Percentiles rank a stretch among this genome's conserved stretches.
These are phyloP conservation scores for Mimas tiliae DNA, from an alignment of 2,888 invertebrate species.

Conservation along the genomic window DNA sequence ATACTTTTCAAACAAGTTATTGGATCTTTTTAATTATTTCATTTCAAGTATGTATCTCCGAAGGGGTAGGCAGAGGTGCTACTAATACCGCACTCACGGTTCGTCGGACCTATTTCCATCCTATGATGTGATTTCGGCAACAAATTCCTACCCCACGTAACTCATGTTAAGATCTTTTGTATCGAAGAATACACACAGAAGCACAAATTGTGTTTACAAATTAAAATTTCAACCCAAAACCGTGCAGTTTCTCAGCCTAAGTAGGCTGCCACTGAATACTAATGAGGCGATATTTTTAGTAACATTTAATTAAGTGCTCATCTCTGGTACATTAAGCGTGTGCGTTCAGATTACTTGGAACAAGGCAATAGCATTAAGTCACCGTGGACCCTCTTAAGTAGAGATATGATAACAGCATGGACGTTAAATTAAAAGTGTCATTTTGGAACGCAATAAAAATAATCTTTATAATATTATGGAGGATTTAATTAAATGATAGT, in stretches of 20 bases:
- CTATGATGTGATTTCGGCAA: no score
- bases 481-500: slow-evolving; percentile 24
- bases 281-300: slow-evolving; percentile 59
- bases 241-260: no score
- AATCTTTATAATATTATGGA: slow-evolving; percentile 17
- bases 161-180: no score
- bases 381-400: slow-evolving; percentile 4
- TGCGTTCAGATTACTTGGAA: slow-evolving; percentile 59
- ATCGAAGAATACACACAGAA: no score
- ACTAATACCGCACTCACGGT: no score
- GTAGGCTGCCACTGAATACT: no score
- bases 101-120: no score
- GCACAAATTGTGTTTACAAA: no score
- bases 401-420: slow-evolving; percentile 7
- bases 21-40: slow-evolving; percentile 27
- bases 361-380: slow-evolving; percentile 19
- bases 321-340: slow-evolving; percentile 59
- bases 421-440: slow-evolving; percentile 20
- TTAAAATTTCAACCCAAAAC: no score
- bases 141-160: no score
- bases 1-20: slow-evolving; percentile 21
- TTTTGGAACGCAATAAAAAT: slow-evolving; percentile 12
- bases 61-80: no score
- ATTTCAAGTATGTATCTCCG: no score
- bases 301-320: slow-evolving; percentile 74